Percentiles rank a stretch among this genome's conserved stretches.
These are phyloP conservation scores for Dynastes hyllus DNA, from an alignment of 2,888 invertebrate genomes.

Conservation along the genomic window DNA sequence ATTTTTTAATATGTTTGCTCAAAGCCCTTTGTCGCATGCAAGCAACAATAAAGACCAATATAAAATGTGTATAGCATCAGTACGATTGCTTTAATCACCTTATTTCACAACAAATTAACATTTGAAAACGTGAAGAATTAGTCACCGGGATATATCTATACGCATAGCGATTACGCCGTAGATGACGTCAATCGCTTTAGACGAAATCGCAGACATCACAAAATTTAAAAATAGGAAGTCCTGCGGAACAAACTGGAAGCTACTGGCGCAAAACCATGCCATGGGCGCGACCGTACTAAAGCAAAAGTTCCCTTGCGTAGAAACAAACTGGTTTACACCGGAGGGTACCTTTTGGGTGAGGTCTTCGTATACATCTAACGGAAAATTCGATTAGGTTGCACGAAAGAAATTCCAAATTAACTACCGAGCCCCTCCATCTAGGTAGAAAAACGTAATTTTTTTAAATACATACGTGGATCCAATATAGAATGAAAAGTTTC, in stretches of 20 bases:
- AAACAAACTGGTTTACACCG: background rate
- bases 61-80: background rate
- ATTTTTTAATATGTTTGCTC: no score
- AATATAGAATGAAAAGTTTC: no score
- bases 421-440: no score
- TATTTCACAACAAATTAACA: background rate
- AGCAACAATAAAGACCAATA: no score
- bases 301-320: background rate
- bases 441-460: no score
- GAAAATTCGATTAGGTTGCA: no score
- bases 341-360: background rate
- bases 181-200: constrained; percentile 8
- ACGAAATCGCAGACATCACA: constrained; percentile 9
- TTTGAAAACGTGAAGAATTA: background rate
- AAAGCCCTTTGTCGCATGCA: no score
- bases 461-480: no score
- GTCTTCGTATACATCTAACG: background rate
- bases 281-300: background rate
- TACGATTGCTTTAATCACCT: background rate
- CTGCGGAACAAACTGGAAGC: constrained; percentile 8
- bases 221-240: constrained; percentile 8
- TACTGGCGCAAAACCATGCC: background rate
- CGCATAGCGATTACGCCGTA: background rate
- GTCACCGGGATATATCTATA: background rate
- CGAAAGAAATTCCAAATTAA: no score